These are phyloP conservation scores for Caenorhabditis briggsae DNA, from an alignment of 1,140 invertebrate species.

Conservation along the genomic window DNA sequence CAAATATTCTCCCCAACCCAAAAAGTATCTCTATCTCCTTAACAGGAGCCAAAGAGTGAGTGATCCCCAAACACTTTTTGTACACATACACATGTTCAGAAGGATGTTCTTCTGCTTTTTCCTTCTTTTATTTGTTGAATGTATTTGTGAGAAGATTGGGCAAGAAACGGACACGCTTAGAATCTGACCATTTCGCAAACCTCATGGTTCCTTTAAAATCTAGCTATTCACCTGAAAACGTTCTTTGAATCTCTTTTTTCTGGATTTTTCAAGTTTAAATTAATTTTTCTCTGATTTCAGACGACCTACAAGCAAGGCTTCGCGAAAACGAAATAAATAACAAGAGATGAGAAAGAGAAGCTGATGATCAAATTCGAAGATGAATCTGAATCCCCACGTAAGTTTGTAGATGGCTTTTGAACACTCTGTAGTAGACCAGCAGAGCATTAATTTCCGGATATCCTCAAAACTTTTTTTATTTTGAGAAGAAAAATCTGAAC, in stretches of 20 bases:
- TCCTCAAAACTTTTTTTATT: too few species aligned
- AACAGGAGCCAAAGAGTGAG: conserved; percentile 35
- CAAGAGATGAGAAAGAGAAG: background rate
- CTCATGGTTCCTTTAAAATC: too few species aligned
- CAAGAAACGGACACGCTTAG: conserved; percentile 33
- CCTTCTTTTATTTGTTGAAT: conserved; percentile 28
- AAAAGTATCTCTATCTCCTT: background rate
- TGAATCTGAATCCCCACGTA: conserved; percentile 9
- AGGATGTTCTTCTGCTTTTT: conserved; percentile 4
- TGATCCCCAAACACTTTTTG: background rate
- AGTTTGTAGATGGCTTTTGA: background rate
- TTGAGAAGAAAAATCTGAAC: too few species aligned
- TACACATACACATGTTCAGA: conserved; percentile 28
- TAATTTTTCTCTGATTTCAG: background rate
- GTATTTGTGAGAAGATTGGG: conserved; percentile 15
- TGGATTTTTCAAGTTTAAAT: too few species aligned
- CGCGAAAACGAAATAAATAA: background rate
- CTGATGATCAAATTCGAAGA: background rate
- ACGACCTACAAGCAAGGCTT: background rate
- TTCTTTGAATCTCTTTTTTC: too few species aligned
- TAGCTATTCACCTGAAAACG: too few species aligned
- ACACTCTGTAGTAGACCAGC: too few species aligned
- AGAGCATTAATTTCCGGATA: too few species aligned
- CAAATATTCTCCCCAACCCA: background rate
- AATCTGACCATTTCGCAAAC: background rate